Evolutionary conservation across 2,888 invertebrate genomes (phyloP).

Genomic region (Kuschelorhynchus macadamiae): DNA sequence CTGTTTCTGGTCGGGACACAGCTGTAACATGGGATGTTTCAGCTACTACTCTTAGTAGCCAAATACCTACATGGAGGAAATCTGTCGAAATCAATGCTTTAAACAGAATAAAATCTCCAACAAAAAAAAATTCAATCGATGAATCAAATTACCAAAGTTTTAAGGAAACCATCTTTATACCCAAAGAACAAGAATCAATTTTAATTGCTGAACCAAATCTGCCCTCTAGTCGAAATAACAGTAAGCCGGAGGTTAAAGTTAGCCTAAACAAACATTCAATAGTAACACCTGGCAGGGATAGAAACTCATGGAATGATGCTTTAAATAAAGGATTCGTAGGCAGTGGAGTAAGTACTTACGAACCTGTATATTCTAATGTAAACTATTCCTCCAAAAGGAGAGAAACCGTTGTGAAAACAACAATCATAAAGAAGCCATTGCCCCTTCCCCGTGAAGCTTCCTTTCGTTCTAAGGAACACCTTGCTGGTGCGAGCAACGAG

Average conservation of each 20-base stretch:
- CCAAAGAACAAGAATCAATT: slow-evolving; percentile 18
- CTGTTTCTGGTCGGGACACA: slow-evolving; percentile 13
- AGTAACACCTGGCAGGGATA: background rate
- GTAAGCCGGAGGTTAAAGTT: slow-evolving; percentile 14
- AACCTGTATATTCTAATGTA: slow-evolving; percentile 55
- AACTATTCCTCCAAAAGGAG: background rate
- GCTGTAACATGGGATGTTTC: too few relatives aligned
- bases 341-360: slow-evolving; percentile 26
- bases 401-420: background rate
- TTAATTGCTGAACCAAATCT: background rate
- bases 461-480: slow-evolving; percentile 1
- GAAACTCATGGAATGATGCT: slow-evolving; percentile 20
- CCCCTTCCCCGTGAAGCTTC: slow-evolving; percentile 21
- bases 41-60: too few relatives aligned
- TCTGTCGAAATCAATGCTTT: background rate
- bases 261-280: slow-evolving; percentile 15
- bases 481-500: slow-evolving; percentile 2
- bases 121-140: background rate
- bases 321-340: slow-evolving; percentile 21
- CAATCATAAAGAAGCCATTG: slow-evolving; percentile 22
- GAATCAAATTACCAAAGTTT: slow-evolving; percentile 3
- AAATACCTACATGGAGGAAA: slow-evolving; percentile 1
- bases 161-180: slow-evolving; percentile 13
- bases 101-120: background rate
- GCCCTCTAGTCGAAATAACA: background rate